Evolutionary conservation across 2,888 invertebrate genomes (phyloP).

Genomic region (Sarcophaga rosellei): DNA sequence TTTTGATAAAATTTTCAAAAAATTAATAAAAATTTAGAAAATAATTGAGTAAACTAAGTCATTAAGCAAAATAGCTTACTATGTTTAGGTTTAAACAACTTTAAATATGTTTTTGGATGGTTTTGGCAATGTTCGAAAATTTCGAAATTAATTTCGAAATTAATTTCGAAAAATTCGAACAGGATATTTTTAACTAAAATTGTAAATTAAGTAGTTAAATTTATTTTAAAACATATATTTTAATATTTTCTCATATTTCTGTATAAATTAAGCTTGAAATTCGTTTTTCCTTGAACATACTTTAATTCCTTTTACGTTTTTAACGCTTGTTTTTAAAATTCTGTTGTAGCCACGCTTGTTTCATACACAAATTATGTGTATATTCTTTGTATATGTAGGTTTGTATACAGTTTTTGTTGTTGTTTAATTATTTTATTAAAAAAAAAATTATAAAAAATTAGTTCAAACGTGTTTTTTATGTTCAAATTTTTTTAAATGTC

Average conservation of each 20-base stretch:
- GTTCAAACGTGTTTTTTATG: constrained; percentile 61
- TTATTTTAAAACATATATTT: neutral
- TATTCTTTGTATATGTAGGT: constrained; percentile 30
- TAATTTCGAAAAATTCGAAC: neutral
- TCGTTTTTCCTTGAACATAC: neutral
- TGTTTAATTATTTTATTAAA: constrained; percentile 43
- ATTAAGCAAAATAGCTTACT: no score
- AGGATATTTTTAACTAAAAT: neutral
- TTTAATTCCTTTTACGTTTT: neutral
- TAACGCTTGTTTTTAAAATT: constrained; percentile 39
- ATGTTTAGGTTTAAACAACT: fast-evolving
- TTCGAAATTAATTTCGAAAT: neutral
- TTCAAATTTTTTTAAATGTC: constrained; percentile 41
- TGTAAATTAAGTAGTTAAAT: neutral
- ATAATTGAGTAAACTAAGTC: no score
- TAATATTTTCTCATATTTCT: no score
- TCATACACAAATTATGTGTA: constrained; percentile 62
- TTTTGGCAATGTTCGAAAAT: no score
- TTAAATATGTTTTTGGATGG: no score
- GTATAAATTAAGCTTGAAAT: neutral
- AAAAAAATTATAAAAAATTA: constrained; percentile 40
- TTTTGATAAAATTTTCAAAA: no score
- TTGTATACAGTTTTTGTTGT: neutral
- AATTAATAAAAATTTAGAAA: no score
- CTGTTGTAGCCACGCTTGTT: constrained; percentile 23